Base-by-base conservation (phyloP, 2,888 invertebrate genomes). In the Lymantria monacha region DNA sequence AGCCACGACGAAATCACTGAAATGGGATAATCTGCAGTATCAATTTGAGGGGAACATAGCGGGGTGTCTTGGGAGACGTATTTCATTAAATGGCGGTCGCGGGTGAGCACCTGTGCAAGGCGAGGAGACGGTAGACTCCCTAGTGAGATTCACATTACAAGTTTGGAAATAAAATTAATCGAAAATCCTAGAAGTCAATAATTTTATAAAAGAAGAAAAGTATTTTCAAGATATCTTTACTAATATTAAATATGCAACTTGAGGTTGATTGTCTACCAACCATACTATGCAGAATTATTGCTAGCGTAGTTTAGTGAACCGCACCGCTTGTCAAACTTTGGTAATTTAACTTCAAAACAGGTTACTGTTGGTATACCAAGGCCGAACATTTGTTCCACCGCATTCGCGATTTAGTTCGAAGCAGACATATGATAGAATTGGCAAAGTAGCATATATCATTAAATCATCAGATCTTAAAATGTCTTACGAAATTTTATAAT, bases 331-430 rank as follows among this genome's bases (percentile, higher is more conserved):
- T 89, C 87, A 87, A 90, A 90, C 89, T 90, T 90, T 89, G 83
- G 85, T 87, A 90, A 90, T 90, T 90, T 87, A 90, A 89, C 87
- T 90, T 88, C 85, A 85, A 85, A 88, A 86, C 83, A 84, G 85
- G 80, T 82, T 83, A 70, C 83, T 75, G 82, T 74, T 77, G 81
- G 82, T 82, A 74, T 65, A 76, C 77, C 69, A 71, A 75, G 53
- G 64, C 69, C 65, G 77, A 77, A 74, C 81, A 81, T 82, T 85
- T 81, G 79, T 80, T 81, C 76, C 73, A 74, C 76, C 70, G 69
- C 74, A 73, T 66, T 75, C 60, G 59, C 61, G 69, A 72, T 73
- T 69, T 75, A 72, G 71, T 67, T 56, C 63, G 70, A 74, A 74
- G 74, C 70, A 70, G 59, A 60, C 70, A 70, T 57, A 59, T 54